These are phyloP conservation scores for Crematogaster levior DNA, from an alignment of 2,888 invertebrate species.

Conservation along the genomic window DNA sequence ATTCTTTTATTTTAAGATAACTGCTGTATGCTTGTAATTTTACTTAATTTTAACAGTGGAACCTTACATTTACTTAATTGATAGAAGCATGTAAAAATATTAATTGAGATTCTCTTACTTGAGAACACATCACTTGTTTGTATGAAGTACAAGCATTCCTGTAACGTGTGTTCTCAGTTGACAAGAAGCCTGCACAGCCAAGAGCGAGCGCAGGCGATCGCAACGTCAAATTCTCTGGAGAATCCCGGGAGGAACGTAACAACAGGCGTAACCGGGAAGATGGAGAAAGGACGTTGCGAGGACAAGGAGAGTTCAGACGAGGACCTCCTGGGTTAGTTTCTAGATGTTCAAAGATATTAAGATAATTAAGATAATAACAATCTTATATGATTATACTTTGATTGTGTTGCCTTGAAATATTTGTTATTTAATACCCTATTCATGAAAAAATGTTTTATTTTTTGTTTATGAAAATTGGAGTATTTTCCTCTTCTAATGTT, in stretches of 20 bases:
- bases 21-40: neutral
- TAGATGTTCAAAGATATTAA: no score
- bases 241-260: slow-evolving; percentile 91
- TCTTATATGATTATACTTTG: no score
- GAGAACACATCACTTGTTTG: neutral
- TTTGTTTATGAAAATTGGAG: neutral
- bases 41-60: neutral
- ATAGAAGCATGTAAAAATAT: neutral
- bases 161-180: slow-evolving; percentile 84
- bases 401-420: no score
- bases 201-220: slow-evolving; percentile 83
- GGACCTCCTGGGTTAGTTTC: slow-evolving; percentile 78
- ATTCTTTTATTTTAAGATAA: neutral
- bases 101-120: neutral
- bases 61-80: neutral
- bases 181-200: slow-evolving; percentile 84
- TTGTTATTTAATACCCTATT: no score
- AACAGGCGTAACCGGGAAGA: slow-evolving; percentile 89
- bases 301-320: slow-evolving; percentile 80
- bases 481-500: neutral
- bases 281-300: slow-evolving; percentile 79
- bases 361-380: no score
- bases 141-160: neutral
- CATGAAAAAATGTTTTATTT: neutral
- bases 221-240: slow-evolving; percentile 87